Base-by-base conservation (phyloP, 2,797 vertebrate species). In the Arctocebus calabarensis region DNA sequence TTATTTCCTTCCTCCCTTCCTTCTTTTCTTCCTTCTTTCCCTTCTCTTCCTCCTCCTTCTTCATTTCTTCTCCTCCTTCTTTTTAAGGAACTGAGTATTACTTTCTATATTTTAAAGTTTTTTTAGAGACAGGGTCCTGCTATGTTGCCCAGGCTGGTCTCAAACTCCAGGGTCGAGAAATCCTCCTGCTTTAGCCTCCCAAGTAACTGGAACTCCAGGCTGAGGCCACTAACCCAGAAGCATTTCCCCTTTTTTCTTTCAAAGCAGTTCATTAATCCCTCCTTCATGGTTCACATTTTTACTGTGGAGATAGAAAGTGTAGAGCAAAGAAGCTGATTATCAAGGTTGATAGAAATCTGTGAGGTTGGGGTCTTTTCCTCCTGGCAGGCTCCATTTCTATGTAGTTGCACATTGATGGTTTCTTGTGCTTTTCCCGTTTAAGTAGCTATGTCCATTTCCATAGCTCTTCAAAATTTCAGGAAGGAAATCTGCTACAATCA, bases 341-440 rank as follows among this genome's bases (percentile, higher is more conserved):
- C 20, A 23, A 9, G 34, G 52, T 66, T 37, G 40, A 3, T 68
- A 12, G 89, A 40, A 66, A 82, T 71, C 34, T 70, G 14, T 79
- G 43, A 70, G 52, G 34, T 52, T 84, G 43, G 48, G 48, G 48
- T 78, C 84, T 43, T 20, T 71, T 94, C 78, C 86, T 52, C 32
- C 40, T 25, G 4, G 64, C 75, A 81, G 66, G 17, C 27, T 81
- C 29, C 48, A 59, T 55, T 82, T 93, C 71, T 84, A 43, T 78
- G 91, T 88, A 68, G 75, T 90, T 91, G 17, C 22, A 34, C 34
- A 48, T 57, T 85, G 40, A 40, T 48, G 32, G 75, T 88, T 95
- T 90, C 75, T n/a, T 66, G 66, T 77, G 73, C n/a, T 75, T 87
- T n/a, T 4, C 84, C 34, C 55, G 37, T 43, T 29, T 75, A 73